Evolutionary conservation across 1,140 invertebrate genomes (phyloP).

Genomic region (Drosophila takahashii): DNA sequence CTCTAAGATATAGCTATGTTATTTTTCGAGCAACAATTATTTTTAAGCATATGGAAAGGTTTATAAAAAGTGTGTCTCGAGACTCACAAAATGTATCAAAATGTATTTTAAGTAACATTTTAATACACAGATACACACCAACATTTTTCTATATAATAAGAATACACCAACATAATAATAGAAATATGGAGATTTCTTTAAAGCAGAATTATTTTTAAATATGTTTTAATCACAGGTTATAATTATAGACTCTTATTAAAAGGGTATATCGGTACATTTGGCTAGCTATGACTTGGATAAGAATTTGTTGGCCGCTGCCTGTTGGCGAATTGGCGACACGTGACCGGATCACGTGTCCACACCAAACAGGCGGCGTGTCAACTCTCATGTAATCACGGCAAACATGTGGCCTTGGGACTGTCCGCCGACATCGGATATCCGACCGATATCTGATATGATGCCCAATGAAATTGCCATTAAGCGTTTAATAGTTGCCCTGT

Average conservation of each 20-base stretch:
- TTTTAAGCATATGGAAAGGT: no score
- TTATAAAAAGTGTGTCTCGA: no score
- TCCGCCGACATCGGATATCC: constrained; percentile 55
- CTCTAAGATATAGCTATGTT: constrained; percentile 12
- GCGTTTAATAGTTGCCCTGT: constrained; percentile 40
- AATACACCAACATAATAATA: no score
- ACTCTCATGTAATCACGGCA: constrained; percentile 76
- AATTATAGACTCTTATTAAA: no score
- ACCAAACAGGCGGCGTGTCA: constrained; percentile 64
- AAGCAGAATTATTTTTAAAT: no score
- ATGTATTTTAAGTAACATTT: no score
- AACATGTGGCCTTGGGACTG: constrained; percentile 73
- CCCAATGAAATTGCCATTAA: constrained; percentile 48
- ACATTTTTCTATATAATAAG: no score
- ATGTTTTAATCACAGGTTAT: no score
- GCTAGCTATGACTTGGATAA: constrained; percentile 28
- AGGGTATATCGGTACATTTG: constrained; percentile 22
- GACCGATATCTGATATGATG: constrained; percentile 50
- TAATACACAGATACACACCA: no score
- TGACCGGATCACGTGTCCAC: constrained; percentile 76
- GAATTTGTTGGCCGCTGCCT: constrained; percentile 38
- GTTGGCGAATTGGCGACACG: constrained; percentile 64
- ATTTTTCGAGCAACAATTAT: no score
- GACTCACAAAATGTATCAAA: no score
- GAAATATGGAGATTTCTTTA: no score